Conservation (phyloP, 2,888 invertebrate species). For the Norana najaformis region DNA sequence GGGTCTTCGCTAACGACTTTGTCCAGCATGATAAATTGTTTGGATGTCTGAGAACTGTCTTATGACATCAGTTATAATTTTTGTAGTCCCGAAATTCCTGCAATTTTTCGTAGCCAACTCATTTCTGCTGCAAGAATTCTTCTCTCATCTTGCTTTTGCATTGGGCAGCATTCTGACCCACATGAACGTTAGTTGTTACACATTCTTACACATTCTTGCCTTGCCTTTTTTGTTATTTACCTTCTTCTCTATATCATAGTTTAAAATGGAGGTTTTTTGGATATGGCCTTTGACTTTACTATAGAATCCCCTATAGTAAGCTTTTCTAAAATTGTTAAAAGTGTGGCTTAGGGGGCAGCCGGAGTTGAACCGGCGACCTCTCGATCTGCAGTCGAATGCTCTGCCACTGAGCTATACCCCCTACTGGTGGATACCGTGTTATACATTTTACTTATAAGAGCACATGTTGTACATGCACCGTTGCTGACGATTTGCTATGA, state of each 20-base stretch:
- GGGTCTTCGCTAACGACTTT: not conserved
- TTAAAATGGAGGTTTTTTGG: no score
- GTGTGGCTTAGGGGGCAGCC: conserved; percentile 52
- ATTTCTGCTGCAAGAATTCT: no score
- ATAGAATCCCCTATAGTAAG: no score
- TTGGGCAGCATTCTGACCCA: no score
- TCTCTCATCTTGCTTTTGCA: no score
- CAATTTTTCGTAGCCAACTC: no score
- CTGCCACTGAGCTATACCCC: conserved; percentile 60
- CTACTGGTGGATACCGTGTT: conserved; percentile 20
- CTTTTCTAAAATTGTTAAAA: not conserved
- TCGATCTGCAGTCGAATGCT: conserved; percentile 59
- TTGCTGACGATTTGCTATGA: not conserved
- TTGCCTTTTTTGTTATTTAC: no score
- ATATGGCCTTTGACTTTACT: no score
- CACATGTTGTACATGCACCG: not conserved
- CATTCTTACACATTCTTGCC: not conserved
- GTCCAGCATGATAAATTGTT: not conserved
- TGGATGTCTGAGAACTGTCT: not conserved
- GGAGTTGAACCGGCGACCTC: conserved; percentile 59
- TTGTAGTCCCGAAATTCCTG: no score
- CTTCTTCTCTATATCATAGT: no score
- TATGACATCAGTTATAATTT: no score
- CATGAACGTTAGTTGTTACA: no score
- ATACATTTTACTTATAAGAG: not conserved